Percentiles rank a stretch among this genome's conserved stretches.
Conservation (phyloP, 2,888 invertebrate genomes). For the Ischnus inquisitorius region DNA sequence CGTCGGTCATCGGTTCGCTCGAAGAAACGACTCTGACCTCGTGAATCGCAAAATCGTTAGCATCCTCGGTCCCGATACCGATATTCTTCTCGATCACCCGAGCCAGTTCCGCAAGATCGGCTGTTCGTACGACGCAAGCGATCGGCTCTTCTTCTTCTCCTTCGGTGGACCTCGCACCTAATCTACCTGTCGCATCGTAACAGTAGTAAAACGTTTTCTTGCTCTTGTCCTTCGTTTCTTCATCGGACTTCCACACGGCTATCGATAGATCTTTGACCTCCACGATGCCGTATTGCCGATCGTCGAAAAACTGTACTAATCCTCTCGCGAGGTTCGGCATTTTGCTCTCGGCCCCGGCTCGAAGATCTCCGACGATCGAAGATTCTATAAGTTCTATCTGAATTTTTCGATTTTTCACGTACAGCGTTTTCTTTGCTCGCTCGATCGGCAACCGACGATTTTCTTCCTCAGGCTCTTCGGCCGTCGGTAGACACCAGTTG, state of each 20-base stretch:
- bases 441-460: conserved; percentile 79
- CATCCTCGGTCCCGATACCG: conserved; percentile 74
- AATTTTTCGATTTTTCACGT: conserved; percentile 82
- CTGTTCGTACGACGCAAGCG: conserved; percentile 84
- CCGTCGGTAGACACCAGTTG: conserved; percentile 77
- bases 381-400: conserved; percentile 80
- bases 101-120: conserved; percentile 80
- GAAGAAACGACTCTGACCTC: conserved; percentile 73
- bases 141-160: conserved; percentile 68
- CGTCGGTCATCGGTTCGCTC: conserved; percentile 77
- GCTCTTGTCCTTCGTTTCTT: conserved; percentile 74
- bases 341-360: conserved; percentile 75
- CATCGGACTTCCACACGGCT: conserved; percentile 85
- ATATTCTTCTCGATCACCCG: conserved; percentile 82
- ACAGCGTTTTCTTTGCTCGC: conserved; percentile 83
- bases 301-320: conserved; percentile 82
- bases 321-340: conserved; percentile 81
- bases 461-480: conserved; percentile 73
- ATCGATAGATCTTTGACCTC: conserved; percentile 81
- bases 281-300: conserved; percentile 82
- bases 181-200: conserved; percentile 84
- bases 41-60: conserved; percentile 78
- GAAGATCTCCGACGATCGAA: conserved; percentile 81
- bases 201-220: conserved; percentile 82
- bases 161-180: conserved; percentile 47